Evolutionary conservation across 2,888 invertebrate species (phyloP).

Genomic region (Idaea aversata): DNA sequence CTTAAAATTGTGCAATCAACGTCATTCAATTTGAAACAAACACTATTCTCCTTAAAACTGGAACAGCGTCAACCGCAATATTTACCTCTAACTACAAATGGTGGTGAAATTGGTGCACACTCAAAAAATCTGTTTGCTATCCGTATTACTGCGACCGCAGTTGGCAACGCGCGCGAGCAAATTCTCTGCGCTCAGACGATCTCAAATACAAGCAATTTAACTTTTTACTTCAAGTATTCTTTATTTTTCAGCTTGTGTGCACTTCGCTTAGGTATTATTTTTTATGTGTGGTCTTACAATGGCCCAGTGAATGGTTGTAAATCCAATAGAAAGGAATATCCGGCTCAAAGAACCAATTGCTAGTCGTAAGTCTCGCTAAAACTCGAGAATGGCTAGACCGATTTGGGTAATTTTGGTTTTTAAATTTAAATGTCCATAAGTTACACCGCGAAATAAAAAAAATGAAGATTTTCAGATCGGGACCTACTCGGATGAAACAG

Average conservation of each 20-base stretch:
- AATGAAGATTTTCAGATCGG: too few relatives aligned
- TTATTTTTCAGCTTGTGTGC: slow-evolving; percentile 30
- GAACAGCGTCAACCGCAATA: not conserved
- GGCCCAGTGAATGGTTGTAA: too few relatives aligned
- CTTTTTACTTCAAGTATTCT: slow-evolving; percentile 45
- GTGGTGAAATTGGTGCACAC: slow-evolving; percentile 3
- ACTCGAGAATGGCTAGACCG: too few relatives aligned
- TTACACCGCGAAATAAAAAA: too few relatives aligned
- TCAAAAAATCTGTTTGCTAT: slow-evolving; percentile 23
- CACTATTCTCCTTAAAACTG: not conserved
- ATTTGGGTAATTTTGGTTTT: too few relatives aligned
- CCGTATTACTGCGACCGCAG: slow-evolving; percentile 22
- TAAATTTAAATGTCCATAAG: too few relatives aligned
- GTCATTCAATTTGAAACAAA: not conserved
- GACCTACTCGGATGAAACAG: slow-evolving; percentile 1
- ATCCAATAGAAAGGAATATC: too few relatives aligned
- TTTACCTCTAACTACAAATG: slow-evolving; percentile 5
- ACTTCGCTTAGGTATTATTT: slow-evolving; percentile 5
- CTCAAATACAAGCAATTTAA: slow-evolving; percentile 56
- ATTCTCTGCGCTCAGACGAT: slow-evolving; percentile 33
- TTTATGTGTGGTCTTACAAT: too few relatives aligned
- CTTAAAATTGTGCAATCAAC: too few relatives aligned
- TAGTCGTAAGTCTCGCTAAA: too few relatives aligned
- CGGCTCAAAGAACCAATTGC: too few relatives aligned
- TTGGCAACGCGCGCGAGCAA: slow-evolving; percentile 32